Conservation (phyloP, 1,140 invertebrate genomes). For the Ladona fulva region DNA sequence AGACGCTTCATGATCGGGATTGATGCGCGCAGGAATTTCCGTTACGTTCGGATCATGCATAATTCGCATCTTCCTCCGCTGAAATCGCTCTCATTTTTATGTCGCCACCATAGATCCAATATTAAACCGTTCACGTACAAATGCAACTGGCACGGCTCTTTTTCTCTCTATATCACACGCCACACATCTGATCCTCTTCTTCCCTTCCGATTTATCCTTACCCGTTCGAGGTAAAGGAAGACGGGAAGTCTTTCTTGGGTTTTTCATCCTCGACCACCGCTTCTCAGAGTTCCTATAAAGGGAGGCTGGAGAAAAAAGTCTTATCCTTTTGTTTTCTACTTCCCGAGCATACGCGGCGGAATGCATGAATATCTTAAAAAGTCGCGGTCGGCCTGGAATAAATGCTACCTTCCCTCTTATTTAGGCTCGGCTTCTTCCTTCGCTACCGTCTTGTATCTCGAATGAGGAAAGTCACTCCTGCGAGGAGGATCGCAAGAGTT, state of each 20-base stretch:
- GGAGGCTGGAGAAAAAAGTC: neutral
- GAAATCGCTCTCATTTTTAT: too few relatives aligned
- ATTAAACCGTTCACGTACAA: neutral
- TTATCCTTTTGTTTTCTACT: neutral
- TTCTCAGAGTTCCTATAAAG: neutral
- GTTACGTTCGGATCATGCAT: too few relatives aligned
- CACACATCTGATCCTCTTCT: neutral
- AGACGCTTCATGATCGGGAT: too few relatives aligned
- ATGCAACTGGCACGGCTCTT: neutral
- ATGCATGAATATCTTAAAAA: slow-evolving; percentile 4
- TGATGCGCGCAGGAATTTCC: too few relatives aligned
- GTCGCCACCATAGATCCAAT: too few relatives aligned
- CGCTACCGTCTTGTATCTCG: too few relatives aligned
- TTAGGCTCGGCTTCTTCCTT: too few relatives aligned
- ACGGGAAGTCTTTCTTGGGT: too few relatives aligned
- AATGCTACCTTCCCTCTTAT: neutral
- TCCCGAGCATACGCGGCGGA: neutral
- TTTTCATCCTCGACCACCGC: neutral
- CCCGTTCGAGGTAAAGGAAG: neutral
- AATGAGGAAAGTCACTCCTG: too few relatives aligned
- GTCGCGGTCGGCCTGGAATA: neutral
- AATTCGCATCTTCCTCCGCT: too few relatives aligned
- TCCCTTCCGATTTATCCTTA: neutral
- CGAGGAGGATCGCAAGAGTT: too few relatives aligned
- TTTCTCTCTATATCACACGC: neutral